A percentile compares a stretch with the other conserved stretches of the same genome.
These are phyloP conservation scores for Lathamus discolor DNA, from an alignment of 2,113 vertebrate species.

Conservation along the genomic window DNA sequence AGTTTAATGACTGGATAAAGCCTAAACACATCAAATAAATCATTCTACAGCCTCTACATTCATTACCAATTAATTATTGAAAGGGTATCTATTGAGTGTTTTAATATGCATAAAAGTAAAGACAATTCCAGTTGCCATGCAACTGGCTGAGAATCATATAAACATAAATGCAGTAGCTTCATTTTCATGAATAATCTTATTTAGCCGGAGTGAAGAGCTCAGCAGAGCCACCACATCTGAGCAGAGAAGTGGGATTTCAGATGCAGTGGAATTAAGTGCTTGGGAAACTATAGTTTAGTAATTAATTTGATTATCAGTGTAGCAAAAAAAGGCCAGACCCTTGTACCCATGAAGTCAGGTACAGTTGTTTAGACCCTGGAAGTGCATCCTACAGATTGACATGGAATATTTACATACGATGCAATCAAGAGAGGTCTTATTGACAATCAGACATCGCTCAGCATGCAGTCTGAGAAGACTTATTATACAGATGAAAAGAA, in stretches of 20 bases:
- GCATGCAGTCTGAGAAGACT: constrained; percentile 19
- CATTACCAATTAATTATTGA: constrained; percentile 63
- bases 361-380: neutral
- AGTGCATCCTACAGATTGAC: neutral
- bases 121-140: constrained; percentile 43
- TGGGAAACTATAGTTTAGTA: neutral
- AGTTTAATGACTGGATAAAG: neutral
- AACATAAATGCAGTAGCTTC: constrained; percentile 14
- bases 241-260: neutral
- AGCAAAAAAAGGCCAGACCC: neutral
- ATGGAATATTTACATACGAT: constrained; percentile 1
- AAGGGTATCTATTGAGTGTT: neutral
- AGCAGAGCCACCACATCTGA: neutral
- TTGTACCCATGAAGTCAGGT: neutral
- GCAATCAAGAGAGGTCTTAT: constrained; percentile 44
- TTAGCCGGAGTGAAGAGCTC: neutral
- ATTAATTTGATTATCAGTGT: neutral
- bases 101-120: constrained; percentile 58
- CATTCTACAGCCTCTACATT: neutral
- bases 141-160: constrained; percentile 32
- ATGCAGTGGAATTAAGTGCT: neutral
- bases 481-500: constrained; percentile 19
- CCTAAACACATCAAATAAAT: neutral
- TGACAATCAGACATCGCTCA: constrained; percentile 48
- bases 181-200: constrained; percentile 25